Conservation (phyloP, 2,888 invertebrate genomes). For the Coelogynopora nodosa region DNA sequence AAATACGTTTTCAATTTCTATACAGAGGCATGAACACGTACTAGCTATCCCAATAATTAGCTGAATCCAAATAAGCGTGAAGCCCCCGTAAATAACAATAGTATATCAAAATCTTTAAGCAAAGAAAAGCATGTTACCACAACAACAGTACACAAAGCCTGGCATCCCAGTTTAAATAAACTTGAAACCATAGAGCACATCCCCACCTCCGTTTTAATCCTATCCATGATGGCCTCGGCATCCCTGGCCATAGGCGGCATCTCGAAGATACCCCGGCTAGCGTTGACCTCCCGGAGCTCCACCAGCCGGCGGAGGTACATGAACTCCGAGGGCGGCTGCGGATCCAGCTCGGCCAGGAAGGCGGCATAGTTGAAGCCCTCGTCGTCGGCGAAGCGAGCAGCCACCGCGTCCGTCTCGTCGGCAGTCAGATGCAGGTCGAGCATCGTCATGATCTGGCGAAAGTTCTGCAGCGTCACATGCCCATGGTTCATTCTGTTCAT, state of each 20-base stretch:
- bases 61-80: too few species aligned
- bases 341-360: slow-evolving; percentile 58
- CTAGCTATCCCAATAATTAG: too few species aligned
- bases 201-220: slow-evolving; percentile 51
- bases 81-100: too few species aligned
- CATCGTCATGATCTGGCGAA: slow-evolving; percentile 59
- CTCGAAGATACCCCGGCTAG: slow-evolving; percentile 53
- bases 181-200: too few species aligned
- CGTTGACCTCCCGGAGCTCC: slow-evolving; percentile 53
- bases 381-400: slow-evolving; percentile 59
- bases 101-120: too few species aligned
- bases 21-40: too few species aligned
- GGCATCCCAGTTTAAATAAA: too few species aligned
- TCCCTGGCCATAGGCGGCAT: slow-evolving; percentile 51
- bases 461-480: slow-evolving; percentile 58
- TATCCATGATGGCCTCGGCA: slow-evolving; percentile 56
- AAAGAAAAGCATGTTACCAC: too few species aligned
- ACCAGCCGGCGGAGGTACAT: slow-evolving; percentile 57
- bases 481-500: slow-evolving; percentile 58
- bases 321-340: slow-evolving; percentile 52
- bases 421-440: slow-evolving; percentile 55
- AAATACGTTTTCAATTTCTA: too few species aligned
- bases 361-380: slow-evolving; percentile 58
- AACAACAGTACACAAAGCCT: too few species aligned
- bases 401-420: slow-evolving; percentile 57